These are phyloP conservation scores for Xylota sylvarum DNA, from an alignment of 2,888 invertebrate species.

Conservation along the genomic window DNA sequence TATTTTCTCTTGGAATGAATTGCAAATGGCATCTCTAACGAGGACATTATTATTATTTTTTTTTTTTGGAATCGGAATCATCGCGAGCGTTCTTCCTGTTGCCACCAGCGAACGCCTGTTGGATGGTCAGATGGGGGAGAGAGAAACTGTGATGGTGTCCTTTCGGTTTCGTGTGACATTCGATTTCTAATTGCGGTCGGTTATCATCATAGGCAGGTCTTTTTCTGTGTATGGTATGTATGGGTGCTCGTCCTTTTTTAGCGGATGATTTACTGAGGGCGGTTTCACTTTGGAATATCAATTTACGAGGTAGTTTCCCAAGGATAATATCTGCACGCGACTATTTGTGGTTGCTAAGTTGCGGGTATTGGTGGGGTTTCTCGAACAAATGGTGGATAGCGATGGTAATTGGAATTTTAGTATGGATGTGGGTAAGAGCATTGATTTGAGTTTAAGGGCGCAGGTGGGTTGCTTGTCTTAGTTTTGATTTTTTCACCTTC, in stretches of 20 bases:
- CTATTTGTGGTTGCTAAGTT: slow-evolving; percentile 17
- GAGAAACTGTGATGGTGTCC: slow-evolving; percentile 8
- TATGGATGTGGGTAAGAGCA: neutral
- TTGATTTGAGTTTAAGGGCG: neutral
- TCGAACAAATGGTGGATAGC: neutral
- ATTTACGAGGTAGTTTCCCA: slow-evolving; percentile 55
- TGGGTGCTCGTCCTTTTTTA: slow-evolving; percentile 38
- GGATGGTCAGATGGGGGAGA: slow-evolving; percentile 19
- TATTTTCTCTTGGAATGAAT: slow-evolving; percentile 70
- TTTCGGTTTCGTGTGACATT: slow-evolving; percentile 66
- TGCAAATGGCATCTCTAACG: slow-evolving; percentile 77
- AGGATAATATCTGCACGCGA: slow-evolving; percentile 34
- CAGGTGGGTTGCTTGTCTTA: too few species aligned
- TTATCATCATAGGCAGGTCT: slow-evolving; percentile 34
- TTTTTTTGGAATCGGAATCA: slow-evolving; percentile 62
- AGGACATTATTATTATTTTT: slow-evolving; percentile 72
- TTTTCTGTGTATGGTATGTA: neutral
- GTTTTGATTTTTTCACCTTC: too few species aligned
- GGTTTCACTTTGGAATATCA: slow-evolving; percentile 59
- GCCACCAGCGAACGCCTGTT: slow-evolving; percentile 8
- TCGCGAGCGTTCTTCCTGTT: slow-evolving; percentile 32
- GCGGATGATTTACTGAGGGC: slow-evolving; percentile 59
- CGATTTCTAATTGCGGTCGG: slow-evolving; percentile 73
- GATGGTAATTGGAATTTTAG: neutral
- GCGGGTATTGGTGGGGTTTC: slow-evolving; percentile 7